Base-by-base conservation (phyloP, 1,140 invertebrate species). In the Stratiolaelaps scimitus region DNA sequence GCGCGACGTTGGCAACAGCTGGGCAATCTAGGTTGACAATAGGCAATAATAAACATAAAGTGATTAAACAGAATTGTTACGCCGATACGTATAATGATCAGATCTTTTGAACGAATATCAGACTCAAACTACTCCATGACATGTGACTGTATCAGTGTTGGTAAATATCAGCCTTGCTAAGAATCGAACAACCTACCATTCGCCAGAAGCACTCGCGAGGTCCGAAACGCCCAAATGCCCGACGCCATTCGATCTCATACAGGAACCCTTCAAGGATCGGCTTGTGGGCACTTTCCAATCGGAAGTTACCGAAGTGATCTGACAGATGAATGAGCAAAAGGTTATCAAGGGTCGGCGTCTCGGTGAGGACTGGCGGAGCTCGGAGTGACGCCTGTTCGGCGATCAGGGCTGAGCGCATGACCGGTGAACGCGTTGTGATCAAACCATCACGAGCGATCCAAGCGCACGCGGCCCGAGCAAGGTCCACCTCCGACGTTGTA, bases 221-320 rank as follows among this genome's bases (percentile, higher is more conserved):
- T 29, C 53, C 53, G 53, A 60, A 60, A 29, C 53, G 53, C n/a
- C 53, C 53, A 34, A 60, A 60, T 17, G 53, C 53, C 34, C 53
- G 17, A 10, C 53, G 53, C 53, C 53, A 60, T 26, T 60, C 26
- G 34, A 60, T 60, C 34, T 60, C 53, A 23, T 60, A 60, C 15
- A 60, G 34, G 34, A 60, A 60, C 15, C 53, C 53, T 26, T 60
- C 53, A 26, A 60, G 23, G 10, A 60, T 60, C 15, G 53, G 53
- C 10, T 60, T 60, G 53, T 60, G 53, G 15, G 53, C 26, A 34
- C 53, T 60, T 34, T 60, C 53, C 26, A 60, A 60, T 60, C 53
- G 26, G 53, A 60, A 60, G 53, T 60, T 60, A 15, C 53, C 53
- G 53, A 60, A 60, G 23, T 60, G 53, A 10, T 60, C 53, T 10